Conservation (phyloP, 2,888 invertebrate genomes). For the Agrotis puta region DNA sequence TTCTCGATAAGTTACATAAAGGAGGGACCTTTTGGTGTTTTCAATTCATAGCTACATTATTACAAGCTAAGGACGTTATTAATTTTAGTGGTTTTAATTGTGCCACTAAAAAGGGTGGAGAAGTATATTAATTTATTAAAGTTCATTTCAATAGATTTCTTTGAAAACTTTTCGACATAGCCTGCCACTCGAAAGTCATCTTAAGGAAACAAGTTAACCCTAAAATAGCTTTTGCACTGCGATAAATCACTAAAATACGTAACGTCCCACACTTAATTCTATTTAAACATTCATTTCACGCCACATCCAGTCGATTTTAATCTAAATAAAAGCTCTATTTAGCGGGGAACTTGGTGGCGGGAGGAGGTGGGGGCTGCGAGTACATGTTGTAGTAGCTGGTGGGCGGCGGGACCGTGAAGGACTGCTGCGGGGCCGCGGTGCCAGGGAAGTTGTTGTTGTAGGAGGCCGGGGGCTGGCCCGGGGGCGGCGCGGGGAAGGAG, state of each 20-base stretch:
- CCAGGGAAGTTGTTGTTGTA: constrained; percentile 48
- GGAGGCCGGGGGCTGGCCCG: constrained; percentile 55
- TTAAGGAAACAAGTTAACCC: neutral
- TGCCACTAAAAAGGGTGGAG: neutral
- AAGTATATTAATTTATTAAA: neutral
- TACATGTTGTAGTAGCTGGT: constrained; percentile 88
- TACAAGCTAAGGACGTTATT: constrained; percentile 42
- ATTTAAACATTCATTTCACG: constrained; percentile 58
- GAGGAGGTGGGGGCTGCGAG: constrained; percentile 83
- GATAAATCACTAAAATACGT: constrained; percentile 16
- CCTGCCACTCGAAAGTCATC: neutral
- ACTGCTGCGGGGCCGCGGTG: constrained; percentile 42
- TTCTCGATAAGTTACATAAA: constrained; percentile 32
- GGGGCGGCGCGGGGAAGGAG: constrained; percentile 36
- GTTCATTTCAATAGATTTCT: neutral
- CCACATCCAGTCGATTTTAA: constrained; percentile 58
- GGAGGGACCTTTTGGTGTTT: constrained; percentile 58
- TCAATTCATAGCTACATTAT: constrained; percentile 40
- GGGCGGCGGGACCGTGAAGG: constrained; percentile 76
- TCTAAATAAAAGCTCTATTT: constrained; percentile 64
- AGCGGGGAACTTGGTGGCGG: constrained; percentile 69
- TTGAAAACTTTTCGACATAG: neutral
- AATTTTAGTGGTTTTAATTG: constrained; percentile 17
- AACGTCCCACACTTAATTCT: constrained; percentile 34
- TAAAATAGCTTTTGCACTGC: neutral